phyloP scores from a whole-genome alignment of 2,113 vertebrate species.

The Xiphias gladius region DNA sequence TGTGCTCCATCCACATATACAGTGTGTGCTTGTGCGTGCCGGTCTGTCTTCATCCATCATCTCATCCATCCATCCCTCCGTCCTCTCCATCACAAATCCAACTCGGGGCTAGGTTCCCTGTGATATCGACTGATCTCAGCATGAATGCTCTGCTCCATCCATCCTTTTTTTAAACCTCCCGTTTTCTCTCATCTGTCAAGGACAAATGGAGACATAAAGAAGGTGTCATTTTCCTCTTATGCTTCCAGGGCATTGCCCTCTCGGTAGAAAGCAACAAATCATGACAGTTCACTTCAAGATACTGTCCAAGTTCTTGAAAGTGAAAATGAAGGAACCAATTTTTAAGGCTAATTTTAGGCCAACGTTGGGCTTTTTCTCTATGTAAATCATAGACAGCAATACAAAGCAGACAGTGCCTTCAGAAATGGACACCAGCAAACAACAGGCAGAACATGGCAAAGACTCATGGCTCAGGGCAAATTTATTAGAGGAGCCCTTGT shows the following conservation, averaged over 20 bases:
- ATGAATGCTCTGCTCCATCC: conserved; percentile 32
- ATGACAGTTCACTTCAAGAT: neutral
- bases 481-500: conserved; percentile 1
- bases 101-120: conserved; percentile 20
- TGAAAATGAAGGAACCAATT: neutral
- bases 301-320: neutral
- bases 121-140: conserved; percentile 53
- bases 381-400: neutral
- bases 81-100: conserved; percentile 29
- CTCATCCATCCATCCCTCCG: neutral
- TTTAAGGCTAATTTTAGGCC: conserved; percentile 1
- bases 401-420: conserved; percentile 19
- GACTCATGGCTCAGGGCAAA: neutral
- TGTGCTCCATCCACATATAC: neutral
- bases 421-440: conserved; percentile 1
- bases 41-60: conserved; percentile 14
- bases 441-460: conserved; percentile 17
- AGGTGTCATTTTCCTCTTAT: conserved; percentile 35
- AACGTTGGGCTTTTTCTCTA: neutral
- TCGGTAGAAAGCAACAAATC: neutral
- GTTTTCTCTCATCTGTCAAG: conserved; percentile 34
- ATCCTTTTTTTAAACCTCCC: conserved; percentile 39
- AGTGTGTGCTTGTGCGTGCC: neutral
- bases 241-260: neutral
- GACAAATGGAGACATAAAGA: conserved; percentile 37